Percentiles rank a stretch among this genome's conserved stretches.
Conservation (phyloP, 2,888 invertebrate genomes). For the Drosophila cracens region DNA sequence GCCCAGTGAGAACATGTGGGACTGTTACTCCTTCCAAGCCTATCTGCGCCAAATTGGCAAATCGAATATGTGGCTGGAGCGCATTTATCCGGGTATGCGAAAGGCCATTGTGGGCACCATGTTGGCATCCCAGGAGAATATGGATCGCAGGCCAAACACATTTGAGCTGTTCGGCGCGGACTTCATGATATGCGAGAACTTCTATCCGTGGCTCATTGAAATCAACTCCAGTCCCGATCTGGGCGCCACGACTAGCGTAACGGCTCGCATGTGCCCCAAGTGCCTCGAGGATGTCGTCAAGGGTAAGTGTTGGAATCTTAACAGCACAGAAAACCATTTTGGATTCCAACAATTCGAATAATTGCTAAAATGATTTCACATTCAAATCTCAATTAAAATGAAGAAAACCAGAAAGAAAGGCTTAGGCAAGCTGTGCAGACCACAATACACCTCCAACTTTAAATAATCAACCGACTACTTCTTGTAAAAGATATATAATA, state of each 20-base stretch:
- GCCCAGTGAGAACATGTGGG: constrained; percentile 98
- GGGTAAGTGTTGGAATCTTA: constrained; percentile 86
- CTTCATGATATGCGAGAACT: constrained; percentile 95
- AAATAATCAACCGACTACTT: no score
- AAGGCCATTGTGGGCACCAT: constrained; percentile 91
- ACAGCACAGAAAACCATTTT: not conserved
- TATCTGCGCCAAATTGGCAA: constrained; percentile 88
- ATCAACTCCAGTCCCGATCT: constrained; percentile 97
- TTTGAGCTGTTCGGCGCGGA: constrained; percentile 98
- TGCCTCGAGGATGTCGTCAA: constrained; percentile 96
- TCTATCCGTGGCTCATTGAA: constrained; percentile 96
- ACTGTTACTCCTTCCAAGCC: constrained; percentile 91
- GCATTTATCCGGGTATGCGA: constrained; percentile 95
- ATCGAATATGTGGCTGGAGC: constrained; percentile 91
- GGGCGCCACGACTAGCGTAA: constrained; percentile 95
- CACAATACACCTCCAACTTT: not conserved
- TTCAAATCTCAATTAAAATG: not conserved
- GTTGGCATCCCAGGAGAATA: constrained; percentile 93
- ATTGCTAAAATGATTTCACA: not conserved
- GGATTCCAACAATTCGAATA: not conserved
- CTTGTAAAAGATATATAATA: no score
- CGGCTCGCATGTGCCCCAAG: constrained; percentile 93
- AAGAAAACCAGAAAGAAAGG: not conserved
- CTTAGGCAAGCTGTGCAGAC: not conserved
- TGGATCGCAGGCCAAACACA: constrained; percentile 92